These are phyloP conservation scores for Patiria pectinifera DNA, from an alignment of 53 echinoderm and acorn worm genomes.

Conservation along the genomic window DNA sequence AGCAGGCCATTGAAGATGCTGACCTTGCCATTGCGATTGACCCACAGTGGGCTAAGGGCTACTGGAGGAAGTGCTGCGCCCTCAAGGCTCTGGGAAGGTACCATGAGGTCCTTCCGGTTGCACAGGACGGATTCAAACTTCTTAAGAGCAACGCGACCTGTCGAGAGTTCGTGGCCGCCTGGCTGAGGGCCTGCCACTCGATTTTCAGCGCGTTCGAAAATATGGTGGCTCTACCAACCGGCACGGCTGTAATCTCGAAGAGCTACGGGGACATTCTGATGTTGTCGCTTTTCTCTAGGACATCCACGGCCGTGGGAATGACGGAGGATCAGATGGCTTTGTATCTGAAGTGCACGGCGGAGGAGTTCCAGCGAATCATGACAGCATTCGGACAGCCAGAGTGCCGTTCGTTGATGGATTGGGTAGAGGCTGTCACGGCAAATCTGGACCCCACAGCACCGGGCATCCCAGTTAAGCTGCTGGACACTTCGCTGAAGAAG, in stretches of 20 bases:
- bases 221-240: neutral
- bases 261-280: neutral
- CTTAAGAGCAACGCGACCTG: neutral
- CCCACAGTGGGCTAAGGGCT: neutral
- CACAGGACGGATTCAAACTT: neutral
- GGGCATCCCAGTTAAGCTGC: slow-evolving; percentile 1
- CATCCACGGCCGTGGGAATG: neutral
- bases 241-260: neutral
- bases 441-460: neutral
- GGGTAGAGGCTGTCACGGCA: slow-evolving; percentile 6
- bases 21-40: neutral
- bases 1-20: neutral
- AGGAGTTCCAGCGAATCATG: slow-evolving; percentile 1
- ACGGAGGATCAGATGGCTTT: neutral
- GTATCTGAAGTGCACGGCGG: neutral
- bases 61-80: slow-evolving; percentile 2
- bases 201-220: neutral
- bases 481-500: neutral
- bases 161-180: neutral
- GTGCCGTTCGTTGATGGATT: neutral
- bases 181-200: neutral
- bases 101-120: neutral
- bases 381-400: neutral
- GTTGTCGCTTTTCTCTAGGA: neutral
- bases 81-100: neutral